Evolutionary conservation across 2,797 vertebrate species (phyloP).

Genomic region (Cirrhinus mrigala): DNA sequence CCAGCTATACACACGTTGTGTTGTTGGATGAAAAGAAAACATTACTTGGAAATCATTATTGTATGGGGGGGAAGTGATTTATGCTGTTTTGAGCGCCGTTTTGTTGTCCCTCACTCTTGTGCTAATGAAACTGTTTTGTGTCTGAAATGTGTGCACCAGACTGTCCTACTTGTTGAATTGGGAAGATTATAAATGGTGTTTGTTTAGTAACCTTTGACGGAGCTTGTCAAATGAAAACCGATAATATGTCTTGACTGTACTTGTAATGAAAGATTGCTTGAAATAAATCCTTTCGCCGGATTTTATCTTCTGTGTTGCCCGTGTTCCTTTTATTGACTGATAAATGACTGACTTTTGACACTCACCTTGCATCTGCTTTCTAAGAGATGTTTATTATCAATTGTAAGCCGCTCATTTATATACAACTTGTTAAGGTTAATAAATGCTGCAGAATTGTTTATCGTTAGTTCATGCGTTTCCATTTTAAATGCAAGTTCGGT

Average conservation of each 20-base stretch:
- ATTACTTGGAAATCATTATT: conserved; percentile 42
- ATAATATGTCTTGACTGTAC: conserved; percentile 37
- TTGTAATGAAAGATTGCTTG: conserved; percentile 15
- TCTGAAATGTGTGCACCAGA: conserved; percentile 30
- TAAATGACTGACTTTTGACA: conserved; percentile 10
- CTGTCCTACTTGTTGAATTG: conserved; percentile 19
- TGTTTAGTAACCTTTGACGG: conserved; percentile 49
- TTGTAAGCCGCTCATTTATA: neutral
- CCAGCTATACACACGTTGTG: conserved; percentile 57
- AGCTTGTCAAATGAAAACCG: conserved; percentile 42
- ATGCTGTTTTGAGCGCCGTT: conserved; percentile 39
- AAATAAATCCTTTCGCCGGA: conserved; percentile 27
- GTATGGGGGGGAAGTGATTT: conserved; percentile 40
- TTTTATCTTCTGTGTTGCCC: neutral
- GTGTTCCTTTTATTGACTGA: conserved; percentile 14
- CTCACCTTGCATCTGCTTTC: neutral
- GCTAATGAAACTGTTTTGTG: conserved; percentile 30
- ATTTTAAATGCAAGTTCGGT: neutral
- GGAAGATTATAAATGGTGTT: conserved; percentile 54
- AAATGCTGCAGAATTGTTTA: neutral
- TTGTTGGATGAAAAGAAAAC: conserved; percentile 47
- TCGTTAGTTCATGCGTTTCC: neutral
- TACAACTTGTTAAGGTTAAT: neutral
- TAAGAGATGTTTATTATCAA: neutral
- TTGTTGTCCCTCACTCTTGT: conserved; percentile 32